These are phyloP conservation scores for Mechanitis mazaeus DNA, from an alignment of 2,888 invertebrate genomes.

Conservation along the genomic window DNA sequence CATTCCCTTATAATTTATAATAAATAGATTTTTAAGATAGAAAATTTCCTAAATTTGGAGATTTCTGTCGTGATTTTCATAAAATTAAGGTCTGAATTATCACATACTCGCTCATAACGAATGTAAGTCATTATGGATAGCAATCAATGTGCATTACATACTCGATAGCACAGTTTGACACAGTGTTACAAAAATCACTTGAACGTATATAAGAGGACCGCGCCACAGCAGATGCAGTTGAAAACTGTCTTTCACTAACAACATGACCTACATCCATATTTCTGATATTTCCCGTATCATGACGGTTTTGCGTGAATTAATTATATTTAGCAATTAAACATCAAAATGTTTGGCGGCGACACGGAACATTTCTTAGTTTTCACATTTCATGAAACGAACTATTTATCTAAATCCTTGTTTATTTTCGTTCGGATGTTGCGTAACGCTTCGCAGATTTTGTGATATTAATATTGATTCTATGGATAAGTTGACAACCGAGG, in stretches of 20 bases:
- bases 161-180: slow-evolving; percentile 8
- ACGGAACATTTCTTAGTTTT: slow-evolving; percentile 61
- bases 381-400: slow-evolving; percentile 48
- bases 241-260: slow-evolving; percentile 21
- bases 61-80: no score
- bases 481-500: slow-evolving; percentile 21
- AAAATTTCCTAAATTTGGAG: no score
- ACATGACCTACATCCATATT: slow-evolving; percentile 29
- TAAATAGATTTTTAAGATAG: no score
- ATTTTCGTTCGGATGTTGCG: slow-evolving; percentile 48
- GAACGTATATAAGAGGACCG: slow-evolving; percentile 17
- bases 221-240: slow-evolving; percentile 22
- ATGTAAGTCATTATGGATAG: not conserved
- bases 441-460: slow-evolving; percentile 34
- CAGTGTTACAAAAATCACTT: slow-evolving; percentile 11
- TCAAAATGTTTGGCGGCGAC: slow-evolving; percentile 64
- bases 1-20: slow-evolving; percentile 28
- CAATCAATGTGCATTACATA: not conserved
- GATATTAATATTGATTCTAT: slow-evolving; percentile 36
- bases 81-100: no score
- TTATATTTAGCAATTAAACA: slow-evolving; percentile 72
- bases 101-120: no score
- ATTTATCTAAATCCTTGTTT: slow-evolving; percentile 59
- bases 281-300: slow-evolving; percentile 41
- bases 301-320: slow-evolving; percentile 57